These are phyloP conservation scores for Aphelinus certus DNA, from an alignment of 1,140 invertebrate species.

Conservation along the genomic window DNA sequence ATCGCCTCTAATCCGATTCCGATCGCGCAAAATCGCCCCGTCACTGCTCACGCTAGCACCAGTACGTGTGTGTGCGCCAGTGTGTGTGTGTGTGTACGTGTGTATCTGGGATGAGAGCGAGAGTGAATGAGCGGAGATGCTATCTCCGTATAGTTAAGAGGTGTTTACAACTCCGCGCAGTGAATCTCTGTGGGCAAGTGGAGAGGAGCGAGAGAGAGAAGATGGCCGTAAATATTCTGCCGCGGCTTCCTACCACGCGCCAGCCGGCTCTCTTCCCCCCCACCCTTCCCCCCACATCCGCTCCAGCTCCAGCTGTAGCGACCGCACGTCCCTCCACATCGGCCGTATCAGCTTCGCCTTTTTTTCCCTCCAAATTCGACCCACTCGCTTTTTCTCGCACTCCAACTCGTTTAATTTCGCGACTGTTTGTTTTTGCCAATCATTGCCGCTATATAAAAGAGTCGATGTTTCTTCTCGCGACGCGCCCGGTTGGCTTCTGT, in stretches of 20 bases:
- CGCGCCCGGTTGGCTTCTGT: no score
- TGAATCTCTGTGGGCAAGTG: conserved; percentile 65
- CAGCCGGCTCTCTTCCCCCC: conserved; percentile 40
- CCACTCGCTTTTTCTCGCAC: no score
- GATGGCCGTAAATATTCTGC: conserved; percentile 66
- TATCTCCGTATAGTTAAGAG: conserved; percentile 65
- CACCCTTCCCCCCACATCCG: conserved; percentile 42
- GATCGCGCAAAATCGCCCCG: no score
- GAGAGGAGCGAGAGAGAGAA: conserved; percentile 56
- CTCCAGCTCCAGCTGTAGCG: no score
- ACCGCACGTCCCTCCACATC: no score
- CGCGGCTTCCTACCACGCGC: conserved; percentile 47
- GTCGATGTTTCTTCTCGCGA: no score
- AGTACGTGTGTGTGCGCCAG: neutral
- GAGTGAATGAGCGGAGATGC: conserved; percentile 52
- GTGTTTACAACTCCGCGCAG: conserved; percentile 66
- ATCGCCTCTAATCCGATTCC: neutral
- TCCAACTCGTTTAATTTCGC: no score
- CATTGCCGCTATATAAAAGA: no score
- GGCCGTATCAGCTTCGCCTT: no score
- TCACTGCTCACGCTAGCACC: no score
- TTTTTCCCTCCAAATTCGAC: no score
- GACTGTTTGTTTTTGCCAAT: no score
- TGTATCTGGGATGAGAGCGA: neutral
- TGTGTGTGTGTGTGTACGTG: neutral